Conservation (phyloP, 2,888 invertebrate species). For the Xestia xanthographa region DNA sequence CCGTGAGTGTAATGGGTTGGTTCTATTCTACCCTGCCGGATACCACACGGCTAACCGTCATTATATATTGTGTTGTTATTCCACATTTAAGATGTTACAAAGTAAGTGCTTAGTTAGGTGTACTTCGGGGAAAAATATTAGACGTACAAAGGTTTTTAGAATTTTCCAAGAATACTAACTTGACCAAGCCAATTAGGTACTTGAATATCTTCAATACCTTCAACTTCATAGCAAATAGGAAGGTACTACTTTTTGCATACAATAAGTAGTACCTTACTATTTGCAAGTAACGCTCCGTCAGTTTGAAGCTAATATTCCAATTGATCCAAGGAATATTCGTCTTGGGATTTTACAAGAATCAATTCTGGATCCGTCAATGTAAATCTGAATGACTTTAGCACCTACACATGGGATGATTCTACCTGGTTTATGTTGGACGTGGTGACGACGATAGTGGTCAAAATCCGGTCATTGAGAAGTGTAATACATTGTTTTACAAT, state of each 20-base stretch:
- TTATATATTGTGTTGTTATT: conserved; percentile 17
- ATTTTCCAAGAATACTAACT: neutral
- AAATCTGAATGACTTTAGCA: neutral
- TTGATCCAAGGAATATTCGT: neutral
- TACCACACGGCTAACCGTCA: no score
- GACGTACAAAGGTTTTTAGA: neutral
- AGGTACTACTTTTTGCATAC: no score
- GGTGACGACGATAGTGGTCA: neutral
- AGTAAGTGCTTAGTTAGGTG: neutral
- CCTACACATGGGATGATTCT: neutral
- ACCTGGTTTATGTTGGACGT: neutral
- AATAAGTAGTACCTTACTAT: neutral
- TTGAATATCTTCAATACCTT: neutral
- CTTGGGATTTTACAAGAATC: conserved; percentile 7
- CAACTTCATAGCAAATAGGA: neutral
- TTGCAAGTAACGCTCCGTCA: neutral
- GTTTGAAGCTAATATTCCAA: neutral
- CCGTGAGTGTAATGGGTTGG: no score
- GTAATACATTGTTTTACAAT: neutral
- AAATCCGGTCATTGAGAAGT: neutral
- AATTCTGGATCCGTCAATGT: neutral
- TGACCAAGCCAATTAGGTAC: neutral
- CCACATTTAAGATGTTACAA: neutral
- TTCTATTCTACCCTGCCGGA: no score
- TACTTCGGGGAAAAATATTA: neutral